phyloP scores from a whole-genome alignment of 2,797 vertebrate species.

The Danio albolineatus region DNA sequence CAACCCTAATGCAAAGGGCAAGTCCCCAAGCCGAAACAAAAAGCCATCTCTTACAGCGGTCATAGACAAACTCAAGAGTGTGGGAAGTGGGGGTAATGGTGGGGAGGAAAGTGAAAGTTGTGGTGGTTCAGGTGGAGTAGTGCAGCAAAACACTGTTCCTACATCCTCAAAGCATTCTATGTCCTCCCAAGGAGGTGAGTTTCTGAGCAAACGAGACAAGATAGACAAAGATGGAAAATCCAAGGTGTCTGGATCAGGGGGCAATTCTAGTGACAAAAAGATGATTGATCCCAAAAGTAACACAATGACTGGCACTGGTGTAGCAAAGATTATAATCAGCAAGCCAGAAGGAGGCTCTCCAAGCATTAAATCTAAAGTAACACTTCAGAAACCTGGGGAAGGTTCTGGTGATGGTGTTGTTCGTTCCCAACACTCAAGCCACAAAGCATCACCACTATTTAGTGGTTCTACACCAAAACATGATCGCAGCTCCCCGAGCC shows the following conservation, averaged over 20 bases:
- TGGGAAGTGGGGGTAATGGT: constrained; percentile 90
- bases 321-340: constrained; percentile 99
- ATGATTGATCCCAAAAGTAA: constrained; percentile 88
- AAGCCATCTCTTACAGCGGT: constrained; percentile 97
- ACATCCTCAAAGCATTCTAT: constrained; percentile 87
- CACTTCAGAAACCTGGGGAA: constrained; percentile 92
- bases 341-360: constrained; percentile 97
- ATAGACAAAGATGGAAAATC: constrained; percentile 93
- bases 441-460: constrained; percentile 95
- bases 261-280: constrained; percentile 91
- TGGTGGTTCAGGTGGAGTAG: constrained; percentile 75
- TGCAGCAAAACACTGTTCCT: constrained; percentile 73
- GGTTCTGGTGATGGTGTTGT: constrained; percentile 85
- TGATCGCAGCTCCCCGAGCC: constrained; percentile 95
- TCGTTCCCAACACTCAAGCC: constrained; percentile 89
- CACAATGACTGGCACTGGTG: constrained; percentile 86
- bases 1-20: constrained; percentile 91
- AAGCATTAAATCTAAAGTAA: constrained; percentile 98
- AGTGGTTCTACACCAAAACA: constrained; percentile 98
- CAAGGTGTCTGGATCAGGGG: constrained; percentile 89
- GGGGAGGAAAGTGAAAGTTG: constrained; percentile 91
- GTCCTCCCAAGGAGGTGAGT: constrained; percentile 86
- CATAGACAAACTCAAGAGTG: constrained; percentile 98
- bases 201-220: constrained; percentile 92
- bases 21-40: constrained; percentile 98